Base-by-base conservation (phyloP, 2,113 vertebrate species). In the Tinamus guttatus region DNA sequence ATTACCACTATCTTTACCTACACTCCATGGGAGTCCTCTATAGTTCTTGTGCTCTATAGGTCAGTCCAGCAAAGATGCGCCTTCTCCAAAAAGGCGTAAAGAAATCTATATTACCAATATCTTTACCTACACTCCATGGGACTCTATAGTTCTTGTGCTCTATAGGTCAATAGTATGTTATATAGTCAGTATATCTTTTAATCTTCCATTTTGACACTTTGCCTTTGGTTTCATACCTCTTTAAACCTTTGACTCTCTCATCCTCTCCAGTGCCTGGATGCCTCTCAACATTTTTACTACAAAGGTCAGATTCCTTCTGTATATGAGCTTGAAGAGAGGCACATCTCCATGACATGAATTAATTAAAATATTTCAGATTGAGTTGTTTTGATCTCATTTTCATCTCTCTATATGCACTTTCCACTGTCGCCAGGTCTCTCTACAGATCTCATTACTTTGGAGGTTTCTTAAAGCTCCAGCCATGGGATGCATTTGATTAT, bases 371-470 rank as follows among this genome's bases (percentile, higher is more conserved):
- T 54, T 83, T 59, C 2, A 47, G 76, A 85, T 20, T 65, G 10
- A 83, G 78, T 74, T 62, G 13, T 58, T 90, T 83, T 60, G 85
- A 58, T 84, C 5, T 81, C 8, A 71, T 79, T 95, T 93, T 87
- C 30, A 79, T 15, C 4, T 76, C 65, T 81, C 27, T 69, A 3
- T 47, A 41, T 19, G 28, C 64, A 13, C 64, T 90, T 89, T 15
- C 11, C 9, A 62, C 47, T 85, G 68, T 38, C 80, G 8, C 25
- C 58, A 62, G 17, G 3, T 93, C 32, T 51, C 56, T 20, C 58
- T 77, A 27, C 19, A 81, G 36, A 45, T 19, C 38, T 88, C 36
- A 43, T 87, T 92, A 82, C 34, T 20, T 38, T 79, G 43, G 34
- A 81, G 8, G 17, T 70, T 92, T 84, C 47, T 68, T 94, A 41